phyloP scores from a whole-genome alignment of 2,888 invertebrate genomes.

The Cheilosia urbana region DNA sequence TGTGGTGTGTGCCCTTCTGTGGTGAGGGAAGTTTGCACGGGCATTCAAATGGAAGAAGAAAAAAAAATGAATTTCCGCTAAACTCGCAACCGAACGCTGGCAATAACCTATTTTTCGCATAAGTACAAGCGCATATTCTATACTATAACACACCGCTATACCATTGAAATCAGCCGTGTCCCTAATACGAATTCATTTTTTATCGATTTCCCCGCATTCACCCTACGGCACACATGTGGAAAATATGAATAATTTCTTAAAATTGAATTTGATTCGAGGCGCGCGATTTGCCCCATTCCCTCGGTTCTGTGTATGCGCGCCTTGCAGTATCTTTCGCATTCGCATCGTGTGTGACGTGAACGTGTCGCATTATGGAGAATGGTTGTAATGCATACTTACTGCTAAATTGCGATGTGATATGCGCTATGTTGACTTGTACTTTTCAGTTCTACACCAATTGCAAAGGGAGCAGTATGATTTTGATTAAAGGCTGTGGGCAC shows the following conservation, averaged over 20 bases:
- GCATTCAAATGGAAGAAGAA: slow-evolving; percentile 23
- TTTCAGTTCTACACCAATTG: slow-evolving; percentile 28
- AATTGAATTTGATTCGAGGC: slow-evolving; percentile 68
- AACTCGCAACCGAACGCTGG: slow-evolving; percentile 57
- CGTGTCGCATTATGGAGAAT: slow-evolving; percentile 53
- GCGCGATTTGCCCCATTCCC: slow-evolving; percentile 39
- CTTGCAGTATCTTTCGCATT: slow-evolving; percentile 49
- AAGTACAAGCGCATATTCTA: slow-evolving; percentile 18
- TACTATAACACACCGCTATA: slow-evolving; percentile 37
- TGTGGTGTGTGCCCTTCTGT: slow-evolving; percentile 15
- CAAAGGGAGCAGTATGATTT: not conserved
- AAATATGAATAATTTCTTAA: slow-evolving; percentile 71
- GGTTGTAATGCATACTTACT: slow-evolving; percentile 56
- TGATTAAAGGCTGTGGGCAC: slow-evolving; percentile 9
- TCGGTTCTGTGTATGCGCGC: not conserved
- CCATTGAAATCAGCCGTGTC: slow-evolving; percentile 63
- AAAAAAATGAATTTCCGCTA: slow-evolving; percentile 6
- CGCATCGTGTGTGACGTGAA: slow-evolving; percentile 41
- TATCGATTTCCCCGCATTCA: slow-evolving; percentile 61
- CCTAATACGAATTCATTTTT: slow-evolving; percentile 64
- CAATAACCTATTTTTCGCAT: slow-evolving; percentile 65
- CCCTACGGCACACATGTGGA: slow-evolving; percentile 53
- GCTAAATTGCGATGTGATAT: slow-evolving; percentile 23
- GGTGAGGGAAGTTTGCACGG: slow-evolving; percentile 26
- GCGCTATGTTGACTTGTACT: slow-evolving; percentile 22